Base-by-base conservation (phyloP, 2,888 invertebrate species). In the Bellardia pandia region DNA sequence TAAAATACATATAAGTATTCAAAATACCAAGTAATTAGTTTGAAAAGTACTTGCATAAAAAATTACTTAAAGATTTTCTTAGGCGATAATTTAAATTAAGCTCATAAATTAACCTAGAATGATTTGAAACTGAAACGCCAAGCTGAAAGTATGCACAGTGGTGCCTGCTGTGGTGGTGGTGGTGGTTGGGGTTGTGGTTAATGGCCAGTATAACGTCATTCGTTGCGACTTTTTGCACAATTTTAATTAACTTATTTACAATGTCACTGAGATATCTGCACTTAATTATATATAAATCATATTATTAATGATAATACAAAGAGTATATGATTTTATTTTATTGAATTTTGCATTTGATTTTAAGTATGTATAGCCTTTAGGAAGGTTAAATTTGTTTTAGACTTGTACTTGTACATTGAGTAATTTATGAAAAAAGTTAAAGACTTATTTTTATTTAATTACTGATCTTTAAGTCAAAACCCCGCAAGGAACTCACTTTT, bases 71-170 rank as follows among this genome's bases (percentile, higher is more conserved):
- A 77, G 80, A 72, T 81, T 74, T 81, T 77, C 48, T 85, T 62
- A 14, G 30, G 42, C 33, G 81, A 86, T 86, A 82, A 86, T 86
- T 77, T 74, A 40, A 86, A 86, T 82, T 77, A 62, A 74, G 40
- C 33, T 56, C 75, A 72, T 85, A 80, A 80, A 82, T 86, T 68
- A 68, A n/a, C 7, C 40, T 77, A 48, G 58, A 66, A 48, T 42
- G 14, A 74, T 42, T 62, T 23, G 8, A 16, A 66, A 45, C 42
- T 3, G 11, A 56, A 66, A 66, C 16, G 33, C 16, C 16, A 23
- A 33, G 13, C 7, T 60, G 30, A 23, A 42, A 23, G 11, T 40
- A 56, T 30, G 37, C 58, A 58, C 11, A 11, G 58, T 30, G 13
- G 9, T 7, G 6, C 4, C 33, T 16, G 53, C n/a, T n/a, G n/a